A percentile compares a stretch with the other conserved stretches of the same genome.
Conservation (phyloP, 2,888 invertebrate species). For the Trimorus sp. region DNA sequence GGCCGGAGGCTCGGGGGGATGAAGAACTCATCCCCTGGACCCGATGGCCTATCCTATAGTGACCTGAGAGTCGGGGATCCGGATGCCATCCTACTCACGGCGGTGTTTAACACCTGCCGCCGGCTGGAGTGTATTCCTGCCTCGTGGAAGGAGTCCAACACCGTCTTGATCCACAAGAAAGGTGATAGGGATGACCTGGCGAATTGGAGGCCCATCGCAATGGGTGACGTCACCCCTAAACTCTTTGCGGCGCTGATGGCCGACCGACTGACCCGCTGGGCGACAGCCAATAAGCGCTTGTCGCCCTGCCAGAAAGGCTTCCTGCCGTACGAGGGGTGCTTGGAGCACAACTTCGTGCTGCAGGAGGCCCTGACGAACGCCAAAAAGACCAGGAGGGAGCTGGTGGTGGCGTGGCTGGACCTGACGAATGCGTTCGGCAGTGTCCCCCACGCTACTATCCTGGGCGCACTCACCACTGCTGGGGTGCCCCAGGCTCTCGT, state of each 20-base stretch:
- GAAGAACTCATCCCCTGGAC: conserved; percentile 55
- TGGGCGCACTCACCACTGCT: conserved; percentile 52
- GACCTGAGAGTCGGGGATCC: conserved; percentile 64
- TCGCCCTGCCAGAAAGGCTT: conserved; percentile 77
- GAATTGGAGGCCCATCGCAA: conserved; percentile 74
- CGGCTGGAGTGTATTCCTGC: conserved; percentile 49
- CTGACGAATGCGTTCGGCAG: conserved; percentile 78
- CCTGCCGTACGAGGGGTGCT: conserved; percentile 74
- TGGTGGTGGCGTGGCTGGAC: conserved; percentile 77
- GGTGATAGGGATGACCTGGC: conserved; percentile 50
- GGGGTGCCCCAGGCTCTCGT: conserved; percentile 36
- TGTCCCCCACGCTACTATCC: conserved; percentile 74
- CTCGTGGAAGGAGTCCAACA: conserved; percentile 58
- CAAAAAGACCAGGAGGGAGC: conserved; percentile 35
- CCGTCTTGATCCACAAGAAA: conserved; percentile 63
- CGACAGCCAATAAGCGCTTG: conserved; percentile 68
- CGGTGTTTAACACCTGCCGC: conserved; percentile 60
- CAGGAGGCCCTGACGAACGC: conserved; percentile 71
- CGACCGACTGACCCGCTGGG: conserved; percentile 54
- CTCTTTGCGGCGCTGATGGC: conserved; percentile 49
- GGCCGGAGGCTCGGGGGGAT: conserved; percentile 35
- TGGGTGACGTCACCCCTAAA: conserved; percentile 64
- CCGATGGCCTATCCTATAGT: conserved; percentile 58
- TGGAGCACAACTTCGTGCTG: conserved; percentile 77
- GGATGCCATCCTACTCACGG: conserved; percentile 42